Evolutionary conservation across 2,113 vertebrate species (phyloP), one percentile per base, ranked within the genome.

Genomic region (Pithys albifrons): DNA sequence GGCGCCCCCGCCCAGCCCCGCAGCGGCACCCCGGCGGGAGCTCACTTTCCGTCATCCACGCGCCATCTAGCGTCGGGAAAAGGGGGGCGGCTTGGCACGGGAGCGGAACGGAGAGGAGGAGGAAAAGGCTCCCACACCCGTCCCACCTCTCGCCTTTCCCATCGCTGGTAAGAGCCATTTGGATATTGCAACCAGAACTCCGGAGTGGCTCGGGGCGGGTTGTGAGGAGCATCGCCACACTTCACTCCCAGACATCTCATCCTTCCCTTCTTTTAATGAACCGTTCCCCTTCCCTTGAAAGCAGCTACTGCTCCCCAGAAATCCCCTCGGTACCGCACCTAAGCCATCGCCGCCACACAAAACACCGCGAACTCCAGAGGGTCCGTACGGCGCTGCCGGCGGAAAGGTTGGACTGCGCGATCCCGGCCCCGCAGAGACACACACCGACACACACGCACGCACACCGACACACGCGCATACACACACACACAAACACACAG

Each of bases 31-130:
- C 71, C 62, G 80, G 33, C 46, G 33, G 37, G 67, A 67, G 91
- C 89, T 41, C 96, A 51, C 95, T 96, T 89, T 88, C 97, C 97
- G 88, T 95, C 97, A 93, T 85, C 91, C 86, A 69, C 24, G 2
- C 97, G 97, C 98, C 98, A 98, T 95, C 98, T 98, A 98, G 97
- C 94, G 98, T 78, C 80, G 20, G 35, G n/a, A 81, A 49, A 33
- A 54, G 25, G 76, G 45, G 55, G 65, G 54, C 48, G 84, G 67
- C 77, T 95, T 93, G 57, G 83, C 92, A 87, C 66, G 64, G 93
- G 64, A 88, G 86, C 69, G 77, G 81, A 78, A 54, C 74, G 73
- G 55, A 77, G 59, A 48, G 87, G 49, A 81, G 90, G 66, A 91
- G 79, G 86, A 88, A 88, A 79, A 29, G 51, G 92, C 82, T 91